Conservation (phyloP, 2,113 vertebrate species). For the Psilopogon haemacephalus region DNA sequence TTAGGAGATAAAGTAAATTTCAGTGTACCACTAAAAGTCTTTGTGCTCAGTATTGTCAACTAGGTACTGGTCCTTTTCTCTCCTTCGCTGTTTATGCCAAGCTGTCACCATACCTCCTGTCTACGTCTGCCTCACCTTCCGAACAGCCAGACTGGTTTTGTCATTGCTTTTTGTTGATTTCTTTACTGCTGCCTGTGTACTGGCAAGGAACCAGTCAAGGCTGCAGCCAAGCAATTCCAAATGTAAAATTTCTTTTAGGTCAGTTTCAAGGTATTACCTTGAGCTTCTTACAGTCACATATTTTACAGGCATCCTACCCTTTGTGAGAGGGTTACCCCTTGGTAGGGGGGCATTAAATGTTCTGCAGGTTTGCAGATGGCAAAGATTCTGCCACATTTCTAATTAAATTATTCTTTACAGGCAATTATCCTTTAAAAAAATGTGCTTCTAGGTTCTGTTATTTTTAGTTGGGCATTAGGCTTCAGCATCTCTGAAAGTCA, state of each 20-base stretch:
- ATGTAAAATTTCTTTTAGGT: not conserved
- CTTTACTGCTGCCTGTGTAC: not conserved
- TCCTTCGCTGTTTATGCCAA: not conserved
- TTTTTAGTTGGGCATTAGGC: not conserved
- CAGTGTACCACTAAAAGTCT: not conserved
- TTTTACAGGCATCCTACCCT: not conserved
- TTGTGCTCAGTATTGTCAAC: accelerated
- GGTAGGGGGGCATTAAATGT: not conserved
- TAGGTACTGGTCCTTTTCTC: not conserved
- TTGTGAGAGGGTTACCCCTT: not conserved
- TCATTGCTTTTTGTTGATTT: not conserved
- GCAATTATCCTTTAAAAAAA: not conserved
- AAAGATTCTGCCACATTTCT: not conserved
- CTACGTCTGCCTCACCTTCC: not conserved
- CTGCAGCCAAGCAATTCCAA: not conserved
- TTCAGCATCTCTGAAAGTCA: not conserved
- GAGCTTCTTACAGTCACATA: not conserved
- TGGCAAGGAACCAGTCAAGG: not conserved
- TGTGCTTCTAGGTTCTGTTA: not conserved
- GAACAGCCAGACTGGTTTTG: not conserved
- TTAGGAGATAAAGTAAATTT: not conserved
- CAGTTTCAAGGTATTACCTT: not conserved
- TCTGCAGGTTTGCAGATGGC: not conserved
- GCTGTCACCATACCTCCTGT: not conserved
- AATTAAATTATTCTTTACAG: not conserved